Evolutionary conservation across 2,113 vertebrate genomes (phyloP), one percentile per base, ranked within the genome.

Genomic region (Ameiurus melas): DNA sequence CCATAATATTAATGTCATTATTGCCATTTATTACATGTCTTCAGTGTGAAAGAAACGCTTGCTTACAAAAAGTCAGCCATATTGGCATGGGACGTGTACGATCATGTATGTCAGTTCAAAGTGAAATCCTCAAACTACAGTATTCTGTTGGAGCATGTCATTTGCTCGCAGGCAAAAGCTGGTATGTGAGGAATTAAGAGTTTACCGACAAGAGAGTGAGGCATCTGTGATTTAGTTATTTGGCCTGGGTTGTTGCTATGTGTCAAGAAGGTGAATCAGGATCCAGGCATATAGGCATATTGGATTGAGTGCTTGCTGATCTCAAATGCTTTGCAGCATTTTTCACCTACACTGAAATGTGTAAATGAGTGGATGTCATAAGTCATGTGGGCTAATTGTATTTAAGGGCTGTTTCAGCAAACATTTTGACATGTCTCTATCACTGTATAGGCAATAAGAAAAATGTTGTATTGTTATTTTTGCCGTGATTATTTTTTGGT

Each of bases 71-170:
- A 16, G 27, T 53, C 57, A 77, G n/a, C 87, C 30, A 64, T 71
- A 19, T 86, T 77, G 33, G 73, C 68, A 14, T 60, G 86, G 91
- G 92, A 92, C 95, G 95, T 94, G 96, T 96, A 95, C 93, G 90
- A 92, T 95, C 96, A 94, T 95, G 96, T 91, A 93, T 91, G 93
- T 80, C 77, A 87, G 60, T 90, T 91, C 88, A 91, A 92, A 88
- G 93, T 89, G 93, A 94, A 95, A 95, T 95, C 93, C 93, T 5
- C 25, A 85, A 36, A 87, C 71, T 89, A 51, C 47, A 51, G 47
- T 51, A 93, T 93, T 96, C 92, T 96, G 96, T 95, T 94, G 91
- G 88, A 94, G 94, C 96, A 95, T 96, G 96, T 93, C 95, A 91
- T 90, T 93, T 93, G 95, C 93, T 94, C 92, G 92, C 94, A 94